Evolutionary conservation across 2,797 vertebrate genomes (phyloP).

Genomic region (Smutsia temminckii): DNA sequence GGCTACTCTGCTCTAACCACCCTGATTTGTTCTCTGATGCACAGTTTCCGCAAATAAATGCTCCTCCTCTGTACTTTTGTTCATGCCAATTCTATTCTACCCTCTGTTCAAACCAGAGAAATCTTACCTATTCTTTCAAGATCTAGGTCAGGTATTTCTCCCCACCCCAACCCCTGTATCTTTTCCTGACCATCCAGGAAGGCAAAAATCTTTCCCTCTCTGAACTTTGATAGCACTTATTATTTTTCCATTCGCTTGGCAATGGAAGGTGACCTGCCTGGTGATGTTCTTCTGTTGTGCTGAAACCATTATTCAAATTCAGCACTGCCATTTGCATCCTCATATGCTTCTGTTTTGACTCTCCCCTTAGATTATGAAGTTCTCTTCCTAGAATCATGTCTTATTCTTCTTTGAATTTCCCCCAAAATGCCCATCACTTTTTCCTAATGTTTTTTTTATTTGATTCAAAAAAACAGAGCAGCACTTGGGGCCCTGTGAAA

Average conservation of each 20-base stretch:
- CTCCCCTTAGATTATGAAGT: conserved; percentile 43
- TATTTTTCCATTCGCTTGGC: conserved; percentile 52
- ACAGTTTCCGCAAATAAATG: neutral
- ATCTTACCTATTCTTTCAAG: neutral
- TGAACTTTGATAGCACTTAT: conserved; percentile 23
- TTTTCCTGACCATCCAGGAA: neutral
- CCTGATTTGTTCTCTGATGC: neutral
- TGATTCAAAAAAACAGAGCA: conserved; percentile 38
- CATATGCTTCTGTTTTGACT: conserved; percentile 67
- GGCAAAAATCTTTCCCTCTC: neutral
- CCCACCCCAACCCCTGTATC: neutral
- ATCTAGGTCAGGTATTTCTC: neutral
- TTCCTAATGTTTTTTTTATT: neutral
- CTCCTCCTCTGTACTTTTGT: neutral
- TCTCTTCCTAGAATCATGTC: conserved; percentile 45
- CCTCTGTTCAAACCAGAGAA: neutral
- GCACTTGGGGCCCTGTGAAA: conserved; percentile 21
- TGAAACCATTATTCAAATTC: conserved; percentile 52
- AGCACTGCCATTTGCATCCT: conserved; percentile 56
- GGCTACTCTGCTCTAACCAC: neutral
- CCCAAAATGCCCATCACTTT: conserved; percentile 59
- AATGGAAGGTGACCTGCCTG: conserved; percentile 48
- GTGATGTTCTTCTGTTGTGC: conserved; percentile 41
- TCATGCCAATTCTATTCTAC: neutral
- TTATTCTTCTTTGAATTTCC: conserved; percentile 63